Conservation (phyloP, 2,888 invertebrate genomes). For the Lordiphosa andalusiaca region DNA sequence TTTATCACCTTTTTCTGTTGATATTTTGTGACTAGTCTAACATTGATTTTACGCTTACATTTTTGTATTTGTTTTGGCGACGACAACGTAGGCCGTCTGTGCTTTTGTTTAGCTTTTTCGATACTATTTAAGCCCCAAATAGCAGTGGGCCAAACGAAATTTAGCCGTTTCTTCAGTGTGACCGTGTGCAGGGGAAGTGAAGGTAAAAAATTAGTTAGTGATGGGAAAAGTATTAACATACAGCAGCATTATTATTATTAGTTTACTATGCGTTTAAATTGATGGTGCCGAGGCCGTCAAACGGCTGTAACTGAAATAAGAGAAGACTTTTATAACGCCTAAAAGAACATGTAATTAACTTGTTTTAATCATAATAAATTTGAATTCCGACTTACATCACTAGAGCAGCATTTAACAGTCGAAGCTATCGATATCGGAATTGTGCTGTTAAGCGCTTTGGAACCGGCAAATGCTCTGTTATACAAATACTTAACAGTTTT, state of each 20-base stretch:
- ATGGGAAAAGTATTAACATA: neutral
- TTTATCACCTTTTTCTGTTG: neutral
- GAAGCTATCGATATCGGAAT: neutral
- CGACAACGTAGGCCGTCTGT: constrained; percentile 32
- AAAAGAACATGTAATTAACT: too few species aligned
- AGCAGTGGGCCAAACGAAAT: constrained; percentile 1
- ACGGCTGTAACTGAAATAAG: too few species aligned
- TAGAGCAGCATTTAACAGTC: neutral
- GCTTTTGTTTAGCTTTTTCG: constrained; percentile 58
- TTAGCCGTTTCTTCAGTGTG: constrained; percentile 10
- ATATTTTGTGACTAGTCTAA: constrained; percentile 1
- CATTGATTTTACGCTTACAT: constrained; percentile 43
- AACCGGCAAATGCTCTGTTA: constrained; percentile 12
- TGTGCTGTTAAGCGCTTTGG: constrained; percentile 1
- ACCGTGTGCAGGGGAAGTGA: neutral
- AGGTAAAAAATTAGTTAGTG: neutral
- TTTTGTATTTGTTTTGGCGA: constrained; percentile 33
- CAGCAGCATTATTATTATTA: too few species aligned
- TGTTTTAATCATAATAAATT: too few species aligned
- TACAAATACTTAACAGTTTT: constrained; percentile 12
- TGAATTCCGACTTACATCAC: too few species aligned
- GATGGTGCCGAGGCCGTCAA: too few species aligned
- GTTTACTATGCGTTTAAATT: too few species aligned
- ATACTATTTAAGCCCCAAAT: constrained; percentile 30
- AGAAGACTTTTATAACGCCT: too few species aligned